A percentile compares a stretch with the other conserved stretches of the same genome.
Evolutionary conservation across 2,888 invertebrate genomes (phyloP).

Genomic region (Lissocephala sabroskyi): DNA sequence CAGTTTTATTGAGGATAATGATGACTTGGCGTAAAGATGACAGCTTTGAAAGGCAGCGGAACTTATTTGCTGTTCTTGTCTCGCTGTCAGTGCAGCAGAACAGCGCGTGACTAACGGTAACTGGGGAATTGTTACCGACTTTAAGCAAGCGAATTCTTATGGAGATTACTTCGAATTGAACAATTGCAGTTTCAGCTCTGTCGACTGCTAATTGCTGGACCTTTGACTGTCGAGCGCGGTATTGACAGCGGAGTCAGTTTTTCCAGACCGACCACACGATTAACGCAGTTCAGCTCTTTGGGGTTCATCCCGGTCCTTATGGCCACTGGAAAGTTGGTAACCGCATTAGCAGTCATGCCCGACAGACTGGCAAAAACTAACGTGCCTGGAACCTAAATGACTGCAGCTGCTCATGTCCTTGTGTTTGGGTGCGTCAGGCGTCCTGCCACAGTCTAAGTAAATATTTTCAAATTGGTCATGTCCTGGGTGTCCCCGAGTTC

Average conservation of each 20-base stretch:
- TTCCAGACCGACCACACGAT: conserved; percentile 48
- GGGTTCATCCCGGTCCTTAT: not conserved
- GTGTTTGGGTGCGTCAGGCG: conserved; percentile 7
- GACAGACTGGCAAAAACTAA: not conserved
- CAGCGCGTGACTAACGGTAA: no score
- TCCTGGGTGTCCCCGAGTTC: no score
- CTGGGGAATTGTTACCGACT: no score
- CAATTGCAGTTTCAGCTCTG: no score
- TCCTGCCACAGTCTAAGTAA: conserved; percentile 52
- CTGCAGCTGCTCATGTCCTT: conserved; percentile 13
- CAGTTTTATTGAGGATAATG: conserved; percentile 66
- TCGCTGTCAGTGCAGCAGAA: no score
- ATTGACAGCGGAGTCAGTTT: no score
- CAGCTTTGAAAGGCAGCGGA: no score
- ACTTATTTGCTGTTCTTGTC: no score
- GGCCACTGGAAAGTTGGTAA: conserved; percentile 39
- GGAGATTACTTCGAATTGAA: no score
- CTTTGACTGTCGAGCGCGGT: no score
- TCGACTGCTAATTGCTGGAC: no score
- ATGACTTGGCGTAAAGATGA: conserved; percentile 45
- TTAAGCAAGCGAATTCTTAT: no score
- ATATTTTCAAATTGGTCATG: conserved; percentile 66
- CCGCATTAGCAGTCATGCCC: conserved; percentile 4
- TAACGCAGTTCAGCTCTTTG: conserved; percentile 37
- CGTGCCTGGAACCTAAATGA: conserved; percentile 35